Conservation (phyloP, 2,113 vertebrate species). For the Alectura lathami region DNA sequence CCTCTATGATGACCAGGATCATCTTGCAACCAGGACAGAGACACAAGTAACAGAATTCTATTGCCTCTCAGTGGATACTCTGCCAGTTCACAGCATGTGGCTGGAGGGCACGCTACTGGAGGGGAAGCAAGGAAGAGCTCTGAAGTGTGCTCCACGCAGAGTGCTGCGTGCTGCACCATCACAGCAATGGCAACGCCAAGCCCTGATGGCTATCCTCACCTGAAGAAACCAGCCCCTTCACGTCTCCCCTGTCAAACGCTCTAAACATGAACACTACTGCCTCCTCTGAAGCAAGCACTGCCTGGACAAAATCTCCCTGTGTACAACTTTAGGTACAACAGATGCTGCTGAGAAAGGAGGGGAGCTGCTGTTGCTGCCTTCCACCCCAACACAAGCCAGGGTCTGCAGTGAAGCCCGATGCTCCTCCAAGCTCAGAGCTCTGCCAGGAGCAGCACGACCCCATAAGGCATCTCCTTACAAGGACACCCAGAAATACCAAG, state of each 20-base stretch:
- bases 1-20: not conserved
- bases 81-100: not conserved
- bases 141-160: rapidly evolving
- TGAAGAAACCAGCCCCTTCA: not conserved
- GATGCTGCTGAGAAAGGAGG: not conserved
- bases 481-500: too few relatives aligned
- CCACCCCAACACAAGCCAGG: not conserved
- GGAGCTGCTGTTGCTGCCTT: not conserved
- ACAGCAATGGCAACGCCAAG: rapidly evolving
- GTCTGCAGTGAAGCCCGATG: not conserved
- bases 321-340: not conserved
- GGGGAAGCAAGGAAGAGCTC: not conserved
- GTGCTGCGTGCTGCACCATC: not conserved
- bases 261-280: not conserved
- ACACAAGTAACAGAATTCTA: not conserved
- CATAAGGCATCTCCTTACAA: rapidly evolving
- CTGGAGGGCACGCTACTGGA: not conserved
- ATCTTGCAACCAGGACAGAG: not conserved
- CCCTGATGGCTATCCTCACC: not conserved
- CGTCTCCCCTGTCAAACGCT: not conserved
- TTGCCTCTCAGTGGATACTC: slow-evolving; percentile 19
- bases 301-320: not conserved
- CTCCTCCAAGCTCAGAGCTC: not conserved
- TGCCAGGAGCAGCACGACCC: not conserved
- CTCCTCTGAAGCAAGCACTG: not conserved